Evolutionary conservation across 2,113 vertebrate genomes (phyloP), one percentile per base, ranked within the genome.

Genomic region (Dascyllus trimaculatus): DNA sequence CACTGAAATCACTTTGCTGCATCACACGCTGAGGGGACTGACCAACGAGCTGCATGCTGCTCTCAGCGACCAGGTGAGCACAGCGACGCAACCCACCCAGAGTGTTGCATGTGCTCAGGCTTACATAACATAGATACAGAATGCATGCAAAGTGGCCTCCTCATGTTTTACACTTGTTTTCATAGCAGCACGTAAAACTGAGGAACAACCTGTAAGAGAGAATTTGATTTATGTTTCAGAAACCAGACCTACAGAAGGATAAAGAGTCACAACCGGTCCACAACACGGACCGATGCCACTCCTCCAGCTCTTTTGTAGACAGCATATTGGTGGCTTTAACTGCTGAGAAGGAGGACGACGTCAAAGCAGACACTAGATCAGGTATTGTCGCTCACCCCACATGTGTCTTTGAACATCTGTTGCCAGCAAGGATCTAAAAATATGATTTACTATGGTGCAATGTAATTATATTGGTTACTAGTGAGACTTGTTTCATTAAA

Each of bases 321-420:
- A 88, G 91, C 11, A 38, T 94, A 70, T 93, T 93, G 77, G 85
- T 86, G 18, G 91, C 94, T 11, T 72, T 93, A 77, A 87, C 88
- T 21, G 52, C 74, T 29, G 92, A 93, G 11, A 72, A 85, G 5
- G 80, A 78, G 11, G 64, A 86, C 24, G 85, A 72, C 0, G 4
- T 5, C 45, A 29, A 24, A 53, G 29, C 17, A 3, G 65, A 67
- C 1, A 29, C 57, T 26, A 64, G 10, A 67, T 15, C 73, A 70
- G 93, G 94, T 94, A 85, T 22, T 63, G 22, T 7, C 35, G 32
- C 17, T 58, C n/a, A 3, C 0, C 29, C 3, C 0, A 11, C 22
- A 14, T 53, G 5, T 48, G 17, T 10, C 32, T 46, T 46, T 13
- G 29, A 29, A 29, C 29, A 29, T 29, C 29, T 29, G 29, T 29